Percentiles rank a stretch among this genome's conserved stretches.
phyloP scores from a whole-genome alignment of 2,113 vertebrate species.

The Heterochromis multidens region DNA sequence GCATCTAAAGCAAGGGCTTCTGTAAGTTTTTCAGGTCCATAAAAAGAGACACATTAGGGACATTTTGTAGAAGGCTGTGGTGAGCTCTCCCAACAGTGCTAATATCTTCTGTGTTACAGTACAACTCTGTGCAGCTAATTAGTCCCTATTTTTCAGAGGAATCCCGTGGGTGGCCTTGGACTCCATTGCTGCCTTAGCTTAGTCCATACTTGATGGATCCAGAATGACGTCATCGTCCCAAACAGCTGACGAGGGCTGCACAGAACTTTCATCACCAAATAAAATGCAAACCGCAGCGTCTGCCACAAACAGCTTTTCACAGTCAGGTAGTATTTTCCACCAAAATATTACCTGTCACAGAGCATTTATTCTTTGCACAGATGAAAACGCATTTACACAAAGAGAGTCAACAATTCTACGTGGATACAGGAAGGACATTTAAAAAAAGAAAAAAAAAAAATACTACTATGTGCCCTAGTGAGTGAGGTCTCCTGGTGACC shows the following conservation, averaged over 20 bases:
- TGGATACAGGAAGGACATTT: constrained; percentile 4
- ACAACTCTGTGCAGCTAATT: not conserved
- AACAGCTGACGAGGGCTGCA: not conserved
- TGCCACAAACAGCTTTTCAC: constrained; percentile 14
- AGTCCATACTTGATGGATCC: not conserved
- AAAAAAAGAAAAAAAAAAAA: not conserved
- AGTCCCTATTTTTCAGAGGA: not conserved
- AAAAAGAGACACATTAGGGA: not conserved
- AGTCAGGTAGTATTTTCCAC: constrained; percentile 18
- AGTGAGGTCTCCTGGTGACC: constrained; percentile 50
- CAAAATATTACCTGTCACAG: constrained; percentile 8
- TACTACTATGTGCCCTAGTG: constrained; percentile 66
- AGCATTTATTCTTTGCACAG: constrained; percentile 64
- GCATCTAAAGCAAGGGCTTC: constrained; percentile 2
- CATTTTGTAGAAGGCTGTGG: not conserved
- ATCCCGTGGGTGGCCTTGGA: not conserved
- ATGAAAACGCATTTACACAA: constrained; percentile 48
- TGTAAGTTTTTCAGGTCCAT: constrained; percentile 1
- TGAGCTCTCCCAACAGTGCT: not conserved
- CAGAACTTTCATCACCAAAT: constrained; percentile 21
- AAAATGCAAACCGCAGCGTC: constrained; percentile 6
- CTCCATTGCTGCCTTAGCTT: not conserved
- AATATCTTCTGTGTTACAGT: not conserved
- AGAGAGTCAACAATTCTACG: constrained; percentile 7
- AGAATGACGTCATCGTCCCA: not conserved